Evolutionary conservation across 2,797 vertebrate genomes (phyloP).

Genomic region (Rhinichthys osculus): DNA sequence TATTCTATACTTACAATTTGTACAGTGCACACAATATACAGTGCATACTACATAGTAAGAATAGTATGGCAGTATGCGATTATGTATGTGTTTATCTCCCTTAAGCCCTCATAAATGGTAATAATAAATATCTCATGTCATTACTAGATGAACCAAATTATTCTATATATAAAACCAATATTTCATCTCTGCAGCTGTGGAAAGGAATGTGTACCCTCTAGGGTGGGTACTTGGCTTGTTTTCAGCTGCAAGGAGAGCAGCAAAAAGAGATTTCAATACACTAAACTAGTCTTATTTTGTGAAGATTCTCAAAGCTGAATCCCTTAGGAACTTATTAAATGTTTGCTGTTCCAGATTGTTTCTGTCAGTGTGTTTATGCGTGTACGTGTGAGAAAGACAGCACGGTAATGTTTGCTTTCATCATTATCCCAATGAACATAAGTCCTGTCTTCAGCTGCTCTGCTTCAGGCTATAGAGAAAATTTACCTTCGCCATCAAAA

Average conservation of each 20-base stretch:
- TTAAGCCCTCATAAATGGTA: background rate
- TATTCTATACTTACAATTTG: background rate
- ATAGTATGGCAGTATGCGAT: background rate
- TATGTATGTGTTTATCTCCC: background rate
- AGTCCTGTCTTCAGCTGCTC: background rate
- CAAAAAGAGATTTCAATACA: conserved; percentile 41
- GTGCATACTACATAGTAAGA: background rate
- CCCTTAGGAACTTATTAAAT: conserved; percentile 55
- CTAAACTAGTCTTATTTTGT: conserved; percentile 34
- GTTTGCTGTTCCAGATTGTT: conserved; percentile 39
- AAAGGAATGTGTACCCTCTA: background rate
- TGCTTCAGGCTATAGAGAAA: conserved; percentile 14
- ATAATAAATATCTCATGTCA: background rate
- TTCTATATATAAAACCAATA: background rate
- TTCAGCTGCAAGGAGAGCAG: conserved; percentile 30
- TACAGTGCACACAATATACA: background rate
- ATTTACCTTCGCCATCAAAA: conserved; percentile 3
- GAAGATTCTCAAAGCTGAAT: conserved; percentile 4
- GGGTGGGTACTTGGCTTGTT: conserved; percentile 31
- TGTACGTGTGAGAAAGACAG: background rate
- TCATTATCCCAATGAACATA: conserved; percentile 28
- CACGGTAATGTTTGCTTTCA: conserved; percentile 22
- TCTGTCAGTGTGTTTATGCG: conserved; percentile 45
- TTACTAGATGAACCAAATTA: conserved; percentile 9
- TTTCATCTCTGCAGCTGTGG: conserved; percentile 15